A percentile compares a stretch with the other conserved stretches of the same genome.
phyloP scores from a whole-genome alignment of 1,140 invertebrate genomes.

The Brachionus rotundiformis region DNA sequence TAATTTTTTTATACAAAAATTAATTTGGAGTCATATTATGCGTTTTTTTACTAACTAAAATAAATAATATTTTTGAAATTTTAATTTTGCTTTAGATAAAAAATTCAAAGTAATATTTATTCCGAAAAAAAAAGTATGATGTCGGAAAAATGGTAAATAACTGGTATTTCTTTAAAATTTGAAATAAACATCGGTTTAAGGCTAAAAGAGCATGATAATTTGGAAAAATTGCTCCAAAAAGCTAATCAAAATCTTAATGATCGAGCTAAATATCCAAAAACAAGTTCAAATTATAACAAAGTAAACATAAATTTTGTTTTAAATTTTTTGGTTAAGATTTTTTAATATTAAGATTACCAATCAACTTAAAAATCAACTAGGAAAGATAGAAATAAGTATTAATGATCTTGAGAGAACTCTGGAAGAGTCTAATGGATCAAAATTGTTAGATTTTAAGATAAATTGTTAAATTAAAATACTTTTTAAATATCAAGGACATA shows the following conservation, averaged over 20 bases:
- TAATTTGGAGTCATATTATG: neutral
- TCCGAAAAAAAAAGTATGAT: neutral
- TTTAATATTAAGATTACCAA: neutral
- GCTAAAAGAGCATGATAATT: slow-evolving; percentile 42
- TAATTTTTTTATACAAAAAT: neutral
- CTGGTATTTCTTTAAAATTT: too few species aligned
- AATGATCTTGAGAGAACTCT: neutral
- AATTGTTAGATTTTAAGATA: neutral
- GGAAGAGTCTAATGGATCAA: neutral
- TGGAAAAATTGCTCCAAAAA: slow-evolving; percentile 40
- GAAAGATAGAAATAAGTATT: slow-evolving; percentile 24
- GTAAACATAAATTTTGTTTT: too few species aligned
- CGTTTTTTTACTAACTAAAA: neutral
- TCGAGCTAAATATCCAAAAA: slow-evolving; percentile 39
- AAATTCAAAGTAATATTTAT: neutral
- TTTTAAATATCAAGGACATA: neutral
- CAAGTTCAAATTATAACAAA: slow-evolving; percentile 42
- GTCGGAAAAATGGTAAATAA: slow-evolving; percentile 36
- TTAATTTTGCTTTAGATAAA: neutral
- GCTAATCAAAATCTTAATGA: neutral
- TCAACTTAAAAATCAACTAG: slow-evolving; percentile 28
- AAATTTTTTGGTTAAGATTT: too few species aligned
- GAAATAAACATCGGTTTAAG: neutral
- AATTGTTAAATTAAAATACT: neutral
- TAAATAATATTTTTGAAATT: neutral